These are phyloP conservation scores for Rhabdomys pumilio DNA, from an alignment of 2,797 vertebrate genomes.

Conservation along the genomic window DNA sequence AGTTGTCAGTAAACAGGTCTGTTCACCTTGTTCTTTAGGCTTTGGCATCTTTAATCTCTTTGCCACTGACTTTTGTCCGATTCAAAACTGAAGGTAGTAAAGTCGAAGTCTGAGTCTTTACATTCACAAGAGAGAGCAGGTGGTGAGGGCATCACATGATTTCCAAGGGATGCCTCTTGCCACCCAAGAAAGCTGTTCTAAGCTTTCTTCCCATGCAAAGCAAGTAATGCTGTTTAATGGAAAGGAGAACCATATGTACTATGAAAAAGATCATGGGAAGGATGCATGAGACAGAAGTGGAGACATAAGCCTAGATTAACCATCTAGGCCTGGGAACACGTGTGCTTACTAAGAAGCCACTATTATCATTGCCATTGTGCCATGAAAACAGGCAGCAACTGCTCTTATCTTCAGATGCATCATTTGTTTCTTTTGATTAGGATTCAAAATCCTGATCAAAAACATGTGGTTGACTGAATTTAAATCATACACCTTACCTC, in stretches of 20 bases:
- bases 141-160: background rate
- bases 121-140: background rate
- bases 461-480: background rate
- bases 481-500: background rate
- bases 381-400: background rate
- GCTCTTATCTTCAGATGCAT: background rate
- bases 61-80: background rate
- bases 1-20: background rate
- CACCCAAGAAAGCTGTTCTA: background rate
- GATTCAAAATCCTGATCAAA: constrained; percentile 6
- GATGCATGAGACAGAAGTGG: background rate
- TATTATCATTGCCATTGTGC: too few relatives aligned
- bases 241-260: background rate
- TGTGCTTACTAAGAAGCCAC: background rate
- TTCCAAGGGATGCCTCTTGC: background rate
- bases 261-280: background rate
- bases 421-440: background rate
- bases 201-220: background rate
- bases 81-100: constrained; percentile 5
- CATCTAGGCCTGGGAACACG: background rate
- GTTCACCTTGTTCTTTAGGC: background rate
- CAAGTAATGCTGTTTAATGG: background rate
- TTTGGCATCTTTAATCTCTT: background rate
- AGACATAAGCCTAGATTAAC: background rate
- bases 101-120: background rate